phyloP scores from a whole-genome alignment of 2,113 vertebrate genomes.

The Cairina moschata region DNA sequence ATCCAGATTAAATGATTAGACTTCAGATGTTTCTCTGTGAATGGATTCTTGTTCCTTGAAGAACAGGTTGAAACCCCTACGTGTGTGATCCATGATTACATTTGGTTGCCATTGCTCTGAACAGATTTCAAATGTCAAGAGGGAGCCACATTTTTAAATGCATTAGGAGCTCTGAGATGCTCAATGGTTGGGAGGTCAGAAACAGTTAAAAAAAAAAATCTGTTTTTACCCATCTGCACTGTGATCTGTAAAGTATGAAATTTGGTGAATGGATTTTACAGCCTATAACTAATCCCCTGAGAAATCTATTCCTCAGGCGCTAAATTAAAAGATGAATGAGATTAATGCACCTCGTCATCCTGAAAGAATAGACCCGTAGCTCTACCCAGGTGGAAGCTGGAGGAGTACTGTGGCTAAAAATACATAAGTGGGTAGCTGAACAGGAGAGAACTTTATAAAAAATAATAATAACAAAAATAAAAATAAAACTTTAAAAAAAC shows the following conservation, averaged over 20 bases:
- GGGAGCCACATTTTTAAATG: neutral
- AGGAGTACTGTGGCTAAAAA: neutral
- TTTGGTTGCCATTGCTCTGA: conserved; percentile 8
- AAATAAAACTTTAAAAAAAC: no score
- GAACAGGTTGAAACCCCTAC: neutral
- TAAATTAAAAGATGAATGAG: conserved; percentile 25
- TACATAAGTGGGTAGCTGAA: neutral
- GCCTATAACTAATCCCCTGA: neutral
- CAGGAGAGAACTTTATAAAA: neutral
- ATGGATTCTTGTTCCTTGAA: neutral
- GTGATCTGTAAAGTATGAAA: neutral
- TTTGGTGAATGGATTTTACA: conserved; percentile 1
- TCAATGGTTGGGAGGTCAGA: neutral
- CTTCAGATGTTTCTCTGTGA: neutral
- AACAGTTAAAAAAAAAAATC: neutral
- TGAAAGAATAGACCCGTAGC: neutral
- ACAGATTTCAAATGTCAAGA: neutral
- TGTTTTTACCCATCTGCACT: neutral
- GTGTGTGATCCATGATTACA: conserved; percentile 3
- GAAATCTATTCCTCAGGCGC: neutral
- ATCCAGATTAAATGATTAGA: neutral
- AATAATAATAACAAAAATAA: no score
- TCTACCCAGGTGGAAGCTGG: neutral
- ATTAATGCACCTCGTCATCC: neutral
- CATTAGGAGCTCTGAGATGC: neutral